A percentile compares a stretch with the other conserved stretches of the same genome.
phyloP scores from a whole-genome alignment of 2,888 invertebrate species.

The Dendrolimus pini region DNA sequence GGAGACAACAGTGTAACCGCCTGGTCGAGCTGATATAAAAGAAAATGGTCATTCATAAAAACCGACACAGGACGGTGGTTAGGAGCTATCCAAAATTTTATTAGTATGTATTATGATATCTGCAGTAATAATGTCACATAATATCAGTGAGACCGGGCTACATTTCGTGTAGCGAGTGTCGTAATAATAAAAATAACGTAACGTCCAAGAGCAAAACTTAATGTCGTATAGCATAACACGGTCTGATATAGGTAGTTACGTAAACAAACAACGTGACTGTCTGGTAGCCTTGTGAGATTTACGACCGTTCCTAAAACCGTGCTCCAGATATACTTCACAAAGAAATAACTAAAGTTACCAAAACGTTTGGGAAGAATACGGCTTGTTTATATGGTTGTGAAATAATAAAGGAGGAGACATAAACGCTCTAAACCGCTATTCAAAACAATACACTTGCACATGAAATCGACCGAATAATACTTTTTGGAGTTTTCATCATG shows the following conservation, averaged over 20 bases:
- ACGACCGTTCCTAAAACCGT: constrained; percentile 25
- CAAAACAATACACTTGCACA: no score
- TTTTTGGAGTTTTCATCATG: no score
- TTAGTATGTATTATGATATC: constrained; percentile 5
- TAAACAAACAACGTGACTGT: constrained; percentile 26
- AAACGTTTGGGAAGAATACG: neutral
- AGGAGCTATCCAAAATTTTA: neutral
- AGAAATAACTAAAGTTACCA: neutral
- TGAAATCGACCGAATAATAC: no score
- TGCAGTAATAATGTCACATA: constrained; percentile 17
- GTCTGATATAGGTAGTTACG: constrained; percentile 26
- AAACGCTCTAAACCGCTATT: no score
- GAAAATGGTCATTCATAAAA: constrained; percentile 2
- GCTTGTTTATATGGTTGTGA: no score
- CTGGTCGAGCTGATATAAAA: constrained; percentile 11
- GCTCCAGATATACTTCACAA: constrained; percentile 17
- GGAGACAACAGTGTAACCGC: neutral
- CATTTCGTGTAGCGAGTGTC: constrained; percentile 21
- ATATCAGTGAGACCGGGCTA: constrained; percentile 15
- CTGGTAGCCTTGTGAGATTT: constrained; percentile 20
- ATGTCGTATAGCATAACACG: constrained; percentile 16
- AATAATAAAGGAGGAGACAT: no score
- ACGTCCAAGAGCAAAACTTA: constrained; percentile 15
- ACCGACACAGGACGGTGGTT: neutral
- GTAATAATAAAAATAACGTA: constrained; percentile 23